Base-by-base conservation (phyloP, 2,113 vertebrate genomes). In the Petromus typicus region DNA sequence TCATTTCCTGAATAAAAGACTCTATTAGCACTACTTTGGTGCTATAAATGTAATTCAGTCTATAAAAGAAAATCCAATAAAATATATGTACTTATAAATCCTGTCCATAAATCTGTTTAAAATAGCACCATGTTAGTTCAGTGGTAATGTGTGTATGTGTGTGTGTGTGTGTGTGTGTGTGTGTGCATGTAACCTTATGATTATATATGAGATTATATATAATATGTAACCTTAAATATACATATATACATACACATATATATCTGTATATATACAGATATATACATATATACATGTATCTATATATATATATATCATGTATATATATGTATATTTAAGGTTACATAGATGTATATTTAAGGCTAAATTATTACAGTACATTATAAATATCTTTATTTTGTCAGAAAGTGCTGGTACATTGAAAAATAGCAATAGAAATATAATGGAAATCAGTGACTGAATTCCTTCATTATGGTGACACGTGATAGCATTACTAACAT, bases 41-140 rank as follows among this genome's bases (percentile, higher is more conserved):
- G 22, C 45, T 80, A 1, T 54, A 83, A 96, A 89, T 95, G 89
- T 54, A 80, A 63, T 84, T 86, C 0, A 80, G 20, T 40, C 1
- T 86, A 54, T 45, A 91, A 91, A 85, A 76, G 22, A 93, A 87
- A 95, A 12, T 6, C 17, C 32, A 82, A 54, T 73, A 95, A 89
- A 73, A 83, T 89, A n/a, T 30, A 48, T 37, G 4, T 76, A 13
- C 4, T 86, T 81, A 0, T 59, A 91, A 93, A 64, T 30, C 27
- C 7, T 95, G 1, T 40, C 7, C 75, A 76, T 84, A 67, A 83
- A n/a, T 76, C 54, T 84, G 0, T 84, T 91, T 86, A 92, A 92
- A 95, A 94, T 45, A 75, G 3, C 37, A 81, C 34, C 4, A 16
- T 75, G 90, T 59, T 59, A 5, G 13, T 82, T 85, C 34, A 13